A percentile compares a stretch with the other conserved stretches of the same genome.
Conservation (phyloP, 2,113 vertebrate species). For the Grammomys dolichurus region DNA sequence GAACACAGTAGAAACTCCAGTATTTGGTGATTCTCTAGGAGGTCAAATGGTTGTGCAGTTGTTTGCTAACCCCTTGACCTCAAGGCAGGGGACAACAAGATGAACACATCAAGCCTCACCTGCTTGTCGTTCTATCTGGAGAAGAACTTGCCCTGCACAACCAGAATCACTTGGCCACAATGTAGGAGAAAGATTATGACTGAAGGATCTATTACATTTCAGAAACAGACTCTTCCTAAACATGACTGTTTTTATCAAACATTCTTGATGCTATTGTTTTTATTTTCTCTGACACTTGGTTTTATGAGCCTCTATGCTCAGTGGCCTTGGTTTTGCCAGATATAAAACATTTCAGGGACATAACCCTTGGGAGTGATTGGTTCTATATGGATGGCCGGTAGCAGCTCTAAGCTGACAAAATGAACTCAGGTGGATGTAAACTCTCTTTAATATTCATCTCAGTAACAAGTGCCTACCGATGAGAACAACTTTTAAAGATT, state of each 20-base stretch:
- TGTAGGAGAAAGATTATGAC: background rate
- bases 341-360: background rate
- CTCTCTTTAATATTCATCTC: background rate
- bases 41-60: background rate
- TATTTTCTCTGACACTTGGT: background rate
- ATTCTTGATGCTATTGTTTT: too few species aligned
- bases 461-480: too few species aligned
- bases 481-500: background rate
- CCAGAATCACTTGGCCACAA: rapidly evolving
- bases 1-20: background rate
- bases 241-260: background rate
- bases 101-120: background rate
- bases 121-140: rapidly evolving
- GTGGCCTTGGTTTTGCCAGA: background rate
- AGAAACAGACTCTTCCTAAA: background rate
- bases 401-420: background rate
- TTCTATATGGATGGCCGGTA: background rate
- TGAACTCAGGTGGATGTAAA: background rate
- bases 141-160: background rate
- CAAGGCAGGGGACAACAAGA: too few species aligned
- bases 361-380: too few species aligned
- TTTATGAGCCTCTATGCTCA: background rate
- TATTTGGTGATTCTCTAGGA: background rate
- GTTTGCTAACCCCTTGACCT: background rate
- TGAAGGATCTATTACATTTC: background rate